Base-by-base conservation (phyloP, 2,113 vertebrate species). In the Stictonetta naevosa region DNA sequence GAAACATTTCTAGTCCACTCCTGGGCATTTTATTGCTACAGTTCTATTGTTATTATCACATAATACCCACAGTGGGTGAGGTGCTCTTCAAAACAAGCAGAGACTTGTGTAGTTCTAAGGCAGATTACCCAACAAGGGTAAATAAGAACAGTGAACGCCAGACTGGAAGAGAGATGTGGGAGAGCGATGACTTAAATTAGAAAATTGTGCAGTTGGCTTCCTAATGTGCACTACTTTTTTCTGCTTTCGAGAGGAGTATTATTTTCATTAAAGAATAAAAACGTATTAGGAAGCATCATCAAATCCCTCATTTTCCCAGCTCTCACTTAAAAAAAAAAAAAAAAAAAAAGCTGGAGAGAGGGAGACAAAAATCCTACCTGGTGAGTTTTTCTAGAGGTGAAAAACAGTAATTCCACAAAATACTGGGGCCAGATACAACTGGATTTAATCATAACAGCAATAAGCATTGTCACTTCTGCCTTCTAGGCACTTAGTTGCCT, bases 81-180 rank as follows among this genome's bases (percentile, higher is more conserved):
- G 58, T 69, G 67, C 71, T 91, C 53, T 40, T 84, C 77, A 78
- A 58, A 95, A 82, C 92, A 84, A 91, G 90, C 90, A 84, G 31
- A 31, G 36, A 58, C 77, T 23, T 6, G 53, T 55, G 52, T 75
- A 66, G 90, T 94, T 69, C 64, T 79, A 72, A 82, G 92, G 71
- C 81, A 87, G n/a, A 20, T 84, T 86, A 56, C 25, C 71, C 76
- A 69, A 75, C 74, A 34, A 76, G 56, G 34, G 56, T 89, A 94
- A 93, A 34, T 38, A 93, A 91, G 33, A 79, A 60, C 23, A 64
- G 44, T 23, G 38, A 82, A 82, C 63, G 38, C 20, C 56, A 79
- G 73, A 84, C 55, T 10, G 20, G 53, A 46, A 42, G 34, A 48
- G 13, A 59, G 48, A 79, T 78, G 81, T 89, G 46, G 64, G 90